phyloP scores from a whole-genome alignment of 2,888 invertebrate species.

The Blastobasis adustella region DNA sequence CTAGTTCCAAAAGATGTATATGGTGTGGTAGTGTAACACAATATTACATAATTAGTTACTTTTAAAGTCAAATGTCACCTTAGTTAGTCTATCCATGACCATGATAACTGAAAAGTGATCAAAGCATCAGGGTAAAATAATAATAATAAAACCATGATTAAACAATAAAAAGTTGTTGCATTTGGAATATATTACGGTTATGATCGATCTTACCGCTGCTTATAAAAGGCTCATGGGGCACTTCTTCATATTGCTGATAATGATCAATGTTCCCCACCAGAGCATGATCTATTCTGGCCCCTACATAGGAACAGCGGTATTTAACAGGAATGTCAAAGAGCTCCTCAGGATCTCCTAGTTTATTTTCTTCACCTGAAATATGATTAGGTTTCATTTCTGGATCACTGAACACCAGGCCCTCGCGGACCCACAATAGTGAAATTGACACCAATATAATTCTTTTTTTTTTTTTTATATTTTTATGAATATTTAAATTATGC shows the following conservation, averaged over 20 bases:
- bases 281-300: slow-evolving; percentile 74
- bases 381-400: neutral
- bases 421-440: neutral
- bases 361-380: slow-evolving; percentile 76
- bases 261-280: slow-evolving; percentile 70
- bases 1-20: too few relatives aligned
- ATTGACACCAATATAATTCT: neutral
- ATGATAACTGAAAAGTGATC: too few relatives aligned
- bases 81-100: too few relatives aligned
- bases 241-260: slow-evolving; percentile 57
- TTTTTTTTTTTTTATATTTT: neutral
- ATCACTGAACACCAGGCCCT: neutral
- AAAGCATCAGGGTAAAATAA: too few relatives aligned
- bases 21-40: too few relatives aligned
- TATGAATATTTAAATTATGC: neutral
- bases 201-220: slow-evolving; percentile 38
- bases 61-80: too few relatives aligned
- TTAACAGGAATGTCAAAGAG: slow-evolving; percentile 86
- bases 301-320: slow-evolving; percentile 77
- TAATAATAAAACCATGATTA: too few relatives aligned
- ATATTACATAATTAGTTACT: too few relatives aligned
- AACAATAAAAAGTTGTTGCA: too few relatives aligned
- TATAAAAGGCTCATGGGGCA: slow-evolving; percentile 67
- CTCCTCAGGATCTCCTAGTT: slow-evolving; percentile 84
- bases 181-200: too few relatives aligned